phyloP scores from a whole-genome alignment of 2,888 invertebrate genomes.

The Sialis fuliginosa region DNA sequence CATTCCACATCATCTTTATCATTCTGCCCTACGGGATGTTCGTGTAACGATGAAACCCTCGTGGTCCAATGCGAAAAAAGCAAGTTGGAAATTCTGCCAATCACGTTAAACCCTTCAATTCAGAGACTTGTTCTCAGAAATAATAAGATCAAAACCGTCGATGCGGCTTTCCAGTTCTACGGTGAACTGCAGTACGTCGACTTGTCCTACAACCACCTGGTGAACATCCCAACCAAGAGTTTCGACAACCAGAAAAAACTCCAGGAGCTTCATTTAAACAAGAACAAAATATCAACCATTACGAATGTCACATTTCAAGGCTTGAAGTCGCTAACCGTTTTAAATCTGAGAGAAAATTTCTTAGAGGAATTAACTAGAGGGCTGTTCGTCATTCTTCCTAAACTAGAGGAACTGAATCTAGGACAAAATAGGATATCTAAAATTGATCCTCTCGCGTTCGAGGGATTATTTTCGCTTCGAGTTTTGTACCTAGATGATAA shows the following conservation, averaged over 20 bases:
- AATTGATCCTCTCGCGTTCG: conserved; percentile 60
- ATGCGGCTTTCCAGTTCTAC: conserved; percentile 79
- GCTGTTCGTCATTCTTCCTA: conserved; percentile 53
- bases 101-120: conserved; percentile 79
- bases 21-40: conserved; percentile 74
- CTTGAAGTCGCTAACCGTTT: conserved; percentile 55
- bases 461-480: conserved; percentile 55
- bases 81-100: conserved; percentile 75
- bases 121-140: conserved; percentile 68
- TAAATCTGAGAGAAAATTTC: conserved; percentile 67
- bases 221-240: conserved; percentile 61
- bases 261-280: conserved; percentile 65
- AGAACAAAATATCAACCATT: conserved; percentile 69
- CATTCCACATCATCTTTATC: neutral
- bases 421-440: conserved; percentile 71
- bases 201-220: conserved; percentile 66
- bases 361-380: conserved; percentile 59
- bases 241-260: conserved; percentile 67
- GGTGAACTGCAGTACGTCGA: conserved; percentile 71
- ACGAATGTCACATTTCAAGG: conserved; percentile 67
- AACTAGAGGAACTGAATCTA: conserved; percentile 69
- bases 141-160: conserved; percentile 75
- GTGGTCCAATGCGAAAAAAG: conserved; percentile 75
- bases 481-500: conserved; percentile 75
- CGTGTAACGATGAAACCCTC: conserved; percentile 77